Conservation (phyloP, 2,888 invertebrate species). For the Amiota communis region DNA sequence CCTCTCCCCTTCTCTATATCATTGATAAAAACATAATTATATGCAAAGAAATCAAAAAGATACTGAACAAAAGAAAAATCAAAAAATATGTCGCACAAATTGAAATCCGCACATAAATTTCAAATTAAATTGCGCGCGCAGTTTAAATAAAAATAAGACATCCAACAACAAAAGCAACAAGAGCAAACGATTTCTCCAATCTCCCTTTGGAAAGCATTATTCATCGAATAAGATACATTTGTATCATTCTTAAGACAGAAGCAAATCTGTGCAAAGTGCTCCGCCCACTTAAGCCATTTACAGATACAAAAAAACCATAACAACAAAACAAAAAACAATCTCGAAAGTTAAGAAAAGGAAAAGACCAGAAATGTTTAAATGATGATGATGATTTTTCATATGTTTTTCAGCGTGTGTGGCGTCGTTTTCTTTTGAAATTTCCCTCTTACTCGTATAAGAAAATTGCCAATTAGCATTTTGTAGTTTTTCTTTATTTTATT, state of each 20-base stretch:
- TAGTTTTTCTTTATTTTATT: constrained; percentile 26
- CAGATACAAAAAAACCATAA: constrained; percentile 15
- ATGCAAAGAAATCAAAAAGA: constrained; percentile 11
- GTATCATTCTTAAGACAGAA: not conserved
- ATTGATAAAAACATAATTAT: not conserved
- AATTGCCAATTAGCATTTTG: constrained; percentile 58
- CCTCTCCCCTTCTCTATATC: no score
- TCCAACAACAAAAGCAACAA: constrained; percentile 13
- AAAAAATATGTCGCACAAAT: constrained; percentile 29
- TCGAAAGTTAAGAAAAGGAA: no score
- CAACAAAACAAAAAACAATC: no score
- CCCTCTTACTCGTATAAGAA: constrained; percentile 15
- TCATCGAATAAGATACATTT: not conserved
- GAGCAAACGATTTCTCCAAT: not conserved
- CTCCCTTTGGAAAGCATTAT: not conserved
- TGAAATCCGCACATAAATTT: constrained; percentile 56
- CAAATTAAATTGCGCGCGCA: constrained; percentile 68
- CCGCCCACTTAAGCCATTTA: constrained; percentile 25
- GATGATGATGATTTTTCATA: not conserved
- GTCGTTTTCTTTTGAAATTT: constrained; percentile 1
- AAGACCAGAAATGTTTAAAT: no score
- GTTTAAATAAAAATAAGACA: constrained; percentile 42
- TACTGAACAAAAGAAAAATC: constrained; percentile 1
- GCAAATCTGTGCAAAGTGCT: constrained; percentile 23
- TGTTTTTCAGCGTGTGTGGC: not conserved